Base-by-base conservation (phyloP, 2,888 invertebrate genomes). In the Nycteola revayana region DNA sequence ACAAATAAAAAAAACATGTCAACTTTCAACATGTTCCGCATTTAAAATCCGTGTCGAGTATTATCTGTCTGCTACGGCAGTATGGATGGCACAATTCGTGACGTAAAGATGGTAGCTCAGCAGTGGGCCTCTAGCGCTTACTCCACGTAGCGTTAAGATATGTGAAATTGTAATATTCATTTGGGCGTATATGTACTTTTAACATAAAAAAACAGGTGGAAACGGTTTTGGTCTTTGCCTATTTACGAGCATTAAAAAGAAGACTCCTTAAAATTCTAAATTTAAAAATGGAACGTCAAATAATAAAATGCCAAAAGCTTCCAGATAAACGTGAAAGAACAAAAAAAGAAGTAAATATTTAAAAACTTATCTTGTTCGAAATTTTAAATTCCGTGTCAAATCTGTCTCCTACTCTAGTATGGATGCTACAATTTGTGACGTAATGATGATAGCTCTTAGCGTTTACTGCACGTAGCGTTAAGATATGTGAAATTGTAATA, bases 371-470 rank as follows among this genome's bases (percentile, higher is more conserved):
- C n/a, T n/a, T n/a, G n/a, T n/a, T n/a, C n/a, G 22, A 21, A 24
- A 9, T 7, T 18, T 31, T 22, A 18, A 28, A 14, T 22, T 7
- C 26, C 37, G 40, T 31, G 31, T 37, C 9, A 26, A 24, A 36
- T 33, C 39, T 33, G 28, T 28, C 56, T 59, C 56, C 45, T 25
- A 7, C 27, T 5, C 52, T 51, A 42, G 21, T 57, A 49, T 59
- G 47, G 43, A 61, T 55, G 53, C 40, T 44, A 57, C 63, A 61
- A 63, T 68, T 66, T 64, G 68, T 58, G 49, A 38, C 41, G 42
- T 68, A 69, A 71, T 64, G 72, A 60, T 69, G 65, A 69, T 69
- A 49, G 57, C 49, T 64, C 50, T 64, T 53, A 58, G 51, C 49
- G 39, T 51, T 60, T 53, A 61, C 40, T 32, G 39, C 42, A 43